These are phyloP conservation scores for Myotis planiceps DNA, from an alignment of 2,797 vertebrate species.

Conservation along the genomic window DNA sequence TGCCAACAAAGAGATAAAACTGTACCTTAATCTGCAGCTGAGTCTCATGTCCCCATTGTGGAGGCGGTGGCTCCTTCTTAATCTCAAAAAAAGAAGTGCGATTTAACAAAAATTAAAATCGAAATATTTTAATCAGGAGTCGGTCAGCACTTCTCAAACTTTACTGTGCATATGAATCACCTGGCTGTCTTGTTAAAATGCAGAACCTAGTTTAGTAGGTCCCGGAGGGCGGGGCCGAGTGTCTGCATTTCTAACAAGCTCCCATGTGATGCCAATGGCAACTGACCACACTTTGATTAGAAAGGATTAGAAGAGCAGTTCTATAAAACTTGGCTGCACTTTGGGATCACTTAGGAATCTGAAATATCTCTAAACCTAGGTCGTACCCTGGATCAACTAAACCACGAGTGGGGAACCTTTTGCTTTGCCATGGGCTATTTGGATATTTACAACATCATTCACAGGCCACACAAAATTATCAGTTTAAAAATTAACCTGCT, in stretches of 20 bases:
- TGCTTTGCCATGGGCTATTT: too few relatives aligned
- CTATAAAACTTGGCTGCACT: not conserved
- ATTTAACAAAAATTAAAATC: not conserved
- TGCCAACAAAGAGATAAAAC: not conserved
- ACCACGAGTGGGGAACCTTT: not conserved
- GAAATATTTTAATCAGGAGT: not conserved
- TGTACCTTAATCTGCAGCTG: not conserved
- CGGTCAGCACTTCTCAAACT: not conserved
- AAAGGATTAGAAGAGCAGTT: not conserved
- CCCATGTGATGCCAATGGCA: not conserved
- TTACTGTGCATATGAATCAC: not conserved
- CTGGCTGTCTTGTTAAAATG: not conserved
- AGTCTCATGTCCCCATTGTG: not conserved
- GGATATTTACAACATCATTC: too few relatives aligned
- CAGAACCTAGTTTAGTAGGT: not conserved
- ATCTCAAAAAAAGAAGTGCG: not conserved
- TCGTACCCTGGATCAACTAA: not conserved
- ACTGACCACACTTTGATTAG: not conserved
- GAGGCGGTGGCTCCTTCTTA: not conserved
- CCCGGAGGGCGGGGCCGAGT: not conserved
- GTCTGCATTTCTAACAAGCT: not conserved
- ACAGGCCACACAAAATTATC: too few relatives aligned
- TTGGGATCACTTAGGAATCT: not conserved
- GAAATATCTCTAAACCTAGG: not conserved
- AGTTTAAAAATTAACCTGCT: too few relatives aligned